Evolutionary conservation across 23 tunicate genomes (phyloP).

Genomic region (Halocynthia roretzi): DNA sequence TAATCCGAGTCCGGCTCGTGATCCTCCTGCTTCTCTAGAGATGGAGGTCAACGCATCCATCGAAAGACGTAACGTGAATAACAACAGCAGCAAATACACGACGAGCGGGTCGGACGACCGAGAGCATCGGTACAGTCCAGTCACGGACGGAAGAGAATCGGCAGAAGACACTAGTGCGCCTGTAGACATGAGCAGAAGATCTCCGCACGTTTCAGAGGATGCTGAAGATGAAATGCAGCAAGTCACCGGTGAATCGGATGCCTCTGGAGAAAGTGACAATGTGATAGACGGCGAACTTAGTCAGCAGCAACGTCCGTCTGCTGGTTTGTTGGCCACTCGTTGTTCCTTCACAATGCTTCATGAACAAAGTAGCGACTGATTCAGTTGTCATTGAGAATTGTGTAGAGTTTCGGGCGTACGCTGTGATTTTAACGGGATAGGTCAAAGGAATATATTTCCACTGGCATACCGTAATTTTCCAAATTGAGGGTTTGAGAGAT

Average conservation of each 20-base stretch:
- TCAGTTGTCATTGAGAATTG: not conserved
- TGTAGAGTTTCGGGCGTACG: not conserved
- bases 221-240: not conserved
- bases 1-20: not conserved
- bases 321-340: slow-evolving; percentile 39
- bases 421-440: too few relatives aligned
- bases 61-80: slow-evolving; percentile 13
- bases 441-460: too few relatives aligned
- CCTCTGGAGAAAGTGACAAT: slow-evolving; percentile 1
- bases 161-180: not conserved
- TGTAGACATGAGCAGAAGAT: slow-evolving; percentile 9
- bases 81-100: slow-evolving; percentile 21
- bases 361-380: slow-evolving; percentile 40
- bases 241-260: slow-evolving; percentile 4
- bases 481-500: too few relatives aligned
- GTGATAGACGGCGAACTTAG: slow-evolving; percentile 26
- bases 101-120: not conserved
- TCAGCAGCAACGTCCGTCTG: slow-evolving; percentile 32
- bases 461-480: too few relatives aligned
- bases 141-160: not conserved
- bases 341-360: slow-evolving; percentile 82
- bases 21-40: not conserved
- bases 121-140: not conserved
- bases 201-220: not conserved
- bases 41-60: not conserved